Evolutionary conservation across 2,888 invertebrate species (phyloP), one percentile per base, ranked within the genome.

Genomic region (Noctua janthe): DNA sequence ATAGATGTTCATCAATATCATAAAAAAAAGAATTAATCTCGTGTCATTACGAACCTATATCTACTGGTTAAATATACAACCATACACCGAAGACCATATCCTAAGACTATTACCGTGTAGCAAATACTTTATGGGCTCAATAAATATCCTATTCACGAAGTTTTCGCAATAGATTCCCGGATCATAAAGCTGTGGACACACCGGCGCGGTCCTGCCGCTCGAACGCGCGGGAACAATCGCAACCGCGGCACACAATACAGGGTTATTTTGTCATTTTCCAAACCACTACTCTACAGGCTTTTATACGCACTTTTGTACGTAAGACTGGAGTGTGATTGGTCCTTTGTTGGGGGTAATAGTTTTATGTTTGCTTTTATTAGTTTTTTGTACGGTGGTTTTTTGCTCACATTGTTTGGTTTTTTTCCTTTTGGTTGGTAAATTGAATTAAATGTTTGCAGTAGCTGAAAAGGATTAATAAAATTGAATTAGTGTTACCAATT

Each of bases 211-310:
- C 88, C 88, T 88, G 81, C 82, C 93, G 92, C 91, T 85, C 88
- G 91, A 91, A 85, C 91, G 93, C 92, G 90, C 86, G 87, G 84
- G 86, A 75, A 95, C 94, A 94, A 95, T 93, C 90, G 88, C 92
- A 89, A 83, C 84, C 89, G 89, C 93, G 89, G 80, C 84, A 79
- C 85, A 89, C 88, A 83, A 89, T 90, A 67, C 86, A 85, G 74
- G 74, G 94, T 94, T 94, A 94, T 95, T 94, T 92, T 92, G 91
- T 94, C 93, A 96, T 96, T 96, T 96, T 95, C 95, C 95, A 90
- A 94, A 78, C 93, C 95, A 95, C 94, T 94, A 92, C 88, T 89
- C 90, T 91, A 93, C 92, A 93, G 93, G 93, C 90, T 93, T 94
- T 95, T 94, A 92, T 94, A 91, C 91, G 82, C 85, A 90, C 88